Evolutionary conservation across 2,888 invertebrate genomes (phyloP).

Genomic region (Gnatocerus cornutus): DNA sequence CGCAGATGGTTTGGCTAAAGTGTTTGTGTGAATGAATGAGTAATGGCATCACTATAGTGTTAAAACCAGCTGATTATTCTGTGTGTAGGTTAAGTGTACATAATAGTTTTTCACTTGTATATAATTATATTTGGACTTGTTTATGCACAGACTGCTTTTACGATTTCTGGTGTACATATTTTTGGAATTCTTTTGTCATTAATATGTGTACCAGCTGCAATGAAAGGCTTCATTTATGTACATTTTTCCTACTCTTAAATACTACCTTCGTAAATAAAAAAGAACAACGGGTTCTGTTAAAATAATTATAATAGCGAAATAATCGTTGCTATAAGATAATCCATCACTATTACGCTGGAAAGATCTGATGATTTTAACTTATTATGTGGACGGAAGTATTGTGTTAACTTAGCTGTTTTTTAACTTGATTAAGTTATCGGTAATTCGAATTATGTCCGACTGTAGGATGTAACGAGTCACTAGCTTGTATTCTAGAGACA

Average conservation of each 20-base stretch:
- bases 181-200: slow-evolving; percentile 4
- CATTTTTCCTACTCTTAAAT: slow-evolving; percentile 52
- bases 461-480: no score
- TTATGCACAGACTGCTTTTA: slow-evolving; percentile 55
- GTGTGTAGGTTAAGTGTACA: slow-evolving; percentile 61
- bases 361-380: no score
- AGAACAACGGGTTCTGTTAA: no score
- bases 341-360: no score
- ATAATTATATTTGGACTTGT: slow-evolving; percentile 55
- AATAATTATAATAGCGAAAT: no score
- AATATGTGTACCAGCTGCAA: background rate
- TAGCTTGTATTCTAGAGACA: no score
- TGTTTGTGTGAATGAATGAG: slow-evolving; percentile 83
- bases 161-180: slow-evolving; percentile 31
- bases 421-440: no score
- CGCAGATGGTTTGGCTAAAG: slow-evolving; percentile 98
- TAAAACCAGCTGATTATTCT: slow-evolving; percentile 41
- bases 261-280: no score
- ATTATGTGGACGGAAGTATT: no score
- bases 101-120: slow-evolving; percentile 58
- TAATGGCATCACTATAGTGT: slow-evolving; percentile 22
- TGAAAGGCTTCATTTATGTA: slow-evolving; percentile 42
- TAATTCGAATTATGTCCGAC: no score
- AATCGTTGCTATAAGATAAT: no score
- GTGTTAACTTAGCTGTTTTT: no score